These are phyloP conservation scores for Prorops nasuta DNA, from an alignment of 1,140 invertebrate genomes.

Conservation along the genomic window DNA sequence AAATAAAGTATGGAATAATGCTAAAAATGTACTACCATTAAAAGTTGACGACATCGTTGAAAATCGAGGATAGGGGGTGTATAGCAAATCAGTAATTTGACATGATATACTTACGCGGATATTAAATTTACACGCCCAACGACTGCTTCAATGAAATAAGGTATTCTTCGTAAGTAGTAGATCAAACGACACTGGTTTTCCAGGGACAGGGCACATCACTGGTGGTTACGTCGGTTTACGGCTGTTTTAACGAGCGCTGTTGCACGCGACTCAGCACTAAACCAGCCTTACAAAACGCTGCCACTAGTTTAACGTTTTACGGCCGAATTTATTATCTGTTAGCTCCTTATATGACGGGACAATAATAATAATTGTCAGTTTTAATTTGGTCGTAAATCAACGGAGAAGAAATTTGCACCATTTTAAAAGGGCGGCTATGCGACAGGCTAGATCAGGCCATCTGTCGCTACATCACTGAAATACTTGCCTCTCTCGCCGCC, in stretches of 20 bases:
- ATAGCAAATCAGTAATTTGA: too few species aligned
- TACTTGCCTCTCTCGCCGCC: conserved; percentile 11
- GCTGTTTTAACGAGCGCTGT: conserved; percentile 55
- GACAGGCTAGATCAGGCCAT: conserved; percentile 31
- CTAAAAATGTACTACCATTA: too few species aligned
- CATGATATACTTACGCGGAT: too few species aligned
- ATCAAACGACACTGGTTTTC: conserved; percentile 28
- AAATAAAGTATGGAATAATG: too few species aligned
- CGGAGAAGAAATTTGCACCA: conserved; percentile 37
- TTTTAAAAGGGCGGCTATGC: conserved; percentile 25
- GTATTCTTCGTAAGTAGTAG: conserved; percentile 8
- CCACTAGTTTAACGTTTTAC: conserved; percentile 57
- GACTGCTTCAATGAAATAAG: too few species aligned
- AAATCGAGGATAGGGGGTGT: too few species aligned
- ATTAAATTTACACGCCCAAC: too few species aligned
- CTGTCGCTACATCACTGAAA: conserved; percentile 39
- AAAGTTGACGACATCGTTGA: too few species aligned
- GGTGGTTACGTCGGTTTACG: conserved; percentile 53
- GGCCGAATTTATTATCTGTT: conserved; percentile 58
- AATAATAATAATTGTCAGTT: conserved; percentile 58
- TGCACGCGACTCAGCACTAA: conserved; percentile 57
- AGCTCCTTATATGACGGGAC: conserved; percentile 54
- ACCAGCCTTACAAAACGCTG: conserved; percentile 54
- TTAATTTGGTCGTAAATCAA: conserved; percentile 55
- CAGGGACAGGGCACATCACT: conserved; percentile 31